Base-by-base conservation (phyloP, 2,797 vertebrate genomes). In the Brachymystax lenok region DNA sequence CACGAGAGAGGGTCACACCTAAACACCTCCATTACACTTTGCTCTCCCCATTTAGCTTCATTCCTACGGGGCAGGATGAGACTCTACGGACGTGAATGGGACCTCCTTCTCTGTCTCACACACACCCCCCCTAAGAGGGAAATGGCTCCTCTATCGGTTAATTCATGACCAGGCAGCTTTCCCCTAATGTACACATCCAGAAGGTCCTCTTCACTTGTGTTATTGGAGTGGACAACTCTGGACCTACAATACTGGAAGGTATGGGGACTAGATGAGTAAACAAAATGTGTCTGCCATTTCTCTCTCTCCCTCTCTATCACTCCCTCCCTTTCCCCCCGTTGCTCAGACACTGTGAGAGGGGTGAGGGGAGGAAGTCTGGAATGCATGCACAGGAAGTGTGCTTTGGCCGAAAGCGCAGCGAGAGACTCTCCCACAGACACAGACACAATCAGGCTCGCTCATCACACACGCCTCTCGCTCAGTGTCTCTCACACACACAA, bases 321-420 rank as follows among this genome's bases (percentile, higher is more conserved):
- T 73, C 68, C 56, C 81, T 61, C 30, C 59, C 74, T 71, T 66
- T 73, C 69, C 52, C 71, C 19, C 24, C 74, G 68, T 69, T 74
- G 51, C 76, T 84, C 33, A 56, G 84, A 77, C 69, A 70, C 17
- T 69, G 51, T 4, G 5, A 24, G 24, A 1, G 74, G 56, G 10
- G 69, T 14, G 51, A 33, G 66, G n/a, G 77, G 59, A 14, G 17
- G 78, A 61, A 77, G 79, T 84, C 80, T 91, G 88, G 90, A 92
- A 94, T 93, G 91, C 78, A 81, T 84, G 79, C 83, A 80, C 87
- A 91, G 91, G 89, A 94, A 91, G 88, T 86, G 77, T 86, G 87
- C 86, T 91, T 86, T 91, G 86, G 91, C 86, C 88, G 74, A 88
- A 87, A 87, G 78, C 76, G 76, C 80, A 77, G 82, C 88, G 84